Evolutionary conservation across 2,888 invertebrate genomes (phyloP), one percentile per base, ranked within the genome.

Genomic region (Agonopterix alstromeriana): DNA sequence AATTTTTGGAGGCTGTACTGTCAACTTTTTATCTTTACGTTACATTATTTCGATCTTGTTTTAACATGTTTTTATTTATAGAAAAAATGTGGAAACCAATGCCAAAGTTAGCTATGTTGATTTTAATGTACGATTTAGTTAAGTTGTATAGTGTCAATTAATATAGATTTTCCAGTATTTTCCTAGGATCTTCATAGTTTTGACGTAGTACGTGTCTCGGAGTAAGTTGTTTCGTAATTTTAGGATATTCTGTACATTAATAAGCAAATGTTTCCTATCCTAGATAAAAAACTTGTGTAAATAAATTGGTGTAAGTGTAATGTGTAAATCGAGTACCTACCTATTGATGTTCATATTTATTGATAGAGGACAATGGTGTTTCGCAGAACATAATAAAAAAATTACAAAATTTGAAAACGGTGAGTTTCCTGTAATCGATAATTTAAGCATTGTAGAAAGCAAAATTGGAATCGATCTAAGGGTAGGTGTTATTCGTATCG

Each of bases 91-190:
- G 82, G 76, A 86, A 88, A 85, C 85, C 78, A 86, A 89, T 89
- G 88, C 88, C 88, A 89, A 89, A 89, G 88, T 85, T 88, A 88
- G 86, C 83, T 85, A 85, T 78, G 83, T 87, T 88, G 86, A 82
- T 82, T 86, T 27, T 82, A 78, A 69, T 57, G 62, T 79, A 77
- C 68, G 70, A 69, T 82, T 85, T 84, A 86, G 75, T 79, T 82
- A 86, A 83, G 78, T 69, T 88, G 85, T 88, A 87, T 86, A 88
- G 80, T 82, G 89, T 88, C 88, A 88, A 88, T 88, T 88, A 87
- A 75, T 71, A 70, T 73, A 72, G 71, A 66, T 80, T 77, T 83
- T 78, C 80, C 84, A 82, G 81, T 87, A 87, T 79, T 82, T 74
- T 76, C 66, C 42, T 87, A 88, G 79, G 81, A 81, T 85, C 81